Conservation (phyloP, 2,888 invertebrate genomes). For the Bursaphelenchus okinawaensis region DNA sequence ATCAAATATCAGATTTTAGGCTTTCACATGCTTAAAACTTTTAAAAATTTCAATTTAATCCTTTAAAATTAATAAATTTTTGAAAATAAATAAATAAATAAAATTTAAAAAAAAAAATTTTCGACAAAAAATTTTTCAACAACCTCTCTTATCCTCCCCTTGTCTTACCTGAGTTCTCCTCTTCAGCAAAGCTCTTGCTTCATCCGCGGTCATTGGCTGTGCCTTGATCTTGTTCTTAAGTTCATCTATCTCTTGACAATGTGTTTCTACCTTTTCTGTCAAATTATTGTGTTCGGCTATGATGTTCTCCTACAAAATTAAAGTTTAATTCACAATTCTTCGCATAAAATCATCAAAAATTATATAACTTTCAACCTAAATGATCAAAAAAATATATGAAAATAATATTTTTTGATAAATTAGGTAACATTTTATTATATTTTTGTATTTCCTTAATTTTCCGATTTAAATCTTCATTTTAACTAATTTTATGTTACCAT, state of each 20-base stretch:
- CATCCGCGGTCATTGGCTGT: constrained; percentile 1
- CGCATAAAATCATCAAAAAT: not conserved
- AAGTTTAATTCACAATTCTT: not conserved
- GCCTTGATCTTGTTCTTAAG: not conserved
- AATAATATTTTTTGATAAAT: too few species aligned
- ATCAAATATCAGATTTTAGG: too few species aligned
- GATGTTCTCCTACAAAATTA: not conserved
- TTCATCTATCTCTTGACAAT: not conserved
- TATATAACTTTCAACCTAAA: not conserved
- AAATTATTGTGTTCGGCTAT: not conserved
- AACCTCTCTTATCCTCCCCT: too few species aligned
- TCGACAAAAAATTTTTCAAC: not conserved
- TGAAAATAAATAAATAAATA: too few species aligned
- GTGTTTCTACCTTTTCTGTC: not conserved
- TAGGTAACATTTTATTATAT: too few species aligned
- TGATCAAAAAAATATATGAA: too few species aligned
- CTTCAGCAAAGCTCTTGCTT: not conserved
- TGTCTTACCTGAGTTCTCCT: not conserved
- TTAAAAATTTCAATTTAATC: not conserved
- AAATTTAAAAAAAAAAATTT: not conserved
- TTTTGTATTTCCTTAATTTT: too few species aligned
- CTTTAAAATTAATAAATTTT: not conserved
- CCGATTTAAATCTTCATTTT: too few species aligned
- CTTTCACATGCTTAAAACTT: too few species aligned
- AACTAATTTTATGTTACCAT: too few species aligned